These are phyloP conservation scores for Calliphora vicina DNA, from an alignment of 1,140 invertebrate genomes.

Conservation along the genomic window DNA sequence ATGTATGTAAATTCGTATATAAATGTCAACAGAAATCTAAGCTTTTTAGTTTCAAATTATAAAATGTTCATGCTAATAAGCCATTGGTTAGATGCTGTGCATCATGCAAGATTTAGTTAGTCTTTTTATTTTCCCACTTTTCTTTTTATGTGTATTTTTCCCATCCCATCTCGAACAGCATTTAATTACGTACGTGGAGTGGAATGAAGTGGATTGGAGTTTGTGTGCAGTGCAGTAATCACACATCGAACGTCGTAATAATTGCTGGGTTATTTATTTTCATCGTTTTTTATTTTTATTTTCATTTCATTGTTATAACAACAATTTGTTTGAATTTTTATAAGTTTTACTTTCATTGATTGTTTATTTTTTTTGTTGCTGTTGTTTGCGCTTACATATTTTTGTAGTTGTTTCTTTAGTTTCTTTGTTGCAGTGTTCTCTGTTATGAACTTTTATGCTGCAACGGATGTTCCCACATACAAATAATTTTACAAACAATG, in stretches of 20 bases:
- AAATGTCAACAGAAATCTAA: too few species aligned
- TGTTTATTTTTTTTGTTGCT: background rate
- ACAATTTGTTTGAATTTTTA: conserved; percentile 1
- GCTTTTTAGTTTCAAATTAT: too few species aligned
- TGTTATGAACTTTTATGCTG: background rate
- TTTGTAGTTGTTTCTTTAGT: background rate
- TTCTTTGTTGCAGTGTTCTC: background rate
- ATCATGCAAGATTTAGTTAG: too few species aligned
- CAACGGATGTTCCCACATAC: conserved; percentile 5
- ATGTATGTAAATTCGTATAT: too few species aligned
- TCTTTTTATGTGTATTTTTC: too few species aligned
- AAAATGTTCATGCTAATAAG: too few species aligned
- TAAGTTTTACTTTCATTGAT: background rate
- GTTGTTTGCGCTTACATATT: too few species aligned
- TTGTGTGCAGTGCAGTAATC: background rate
- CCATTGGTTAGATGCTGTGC: too few species aligned
- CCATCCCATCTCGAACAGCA: too few species aligned
- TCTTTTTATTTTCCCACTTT: too few species aligned
- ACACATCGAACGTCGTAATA: background rate
- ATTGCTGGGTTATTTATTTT: background rate
- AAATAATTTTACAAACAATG: background rate
- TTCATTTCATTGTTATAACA: background rate
- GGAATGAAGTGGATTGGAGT: too few species aligned
- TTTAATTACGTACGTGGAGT: too few species aligned
- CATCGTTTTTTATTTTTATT: background rate